A percentile compares a stretch with the other conserved stretches of the same genome.
Conservation (phyloP, 2,888 invertebrate species). For the Callinectes sapidus region DNA sequence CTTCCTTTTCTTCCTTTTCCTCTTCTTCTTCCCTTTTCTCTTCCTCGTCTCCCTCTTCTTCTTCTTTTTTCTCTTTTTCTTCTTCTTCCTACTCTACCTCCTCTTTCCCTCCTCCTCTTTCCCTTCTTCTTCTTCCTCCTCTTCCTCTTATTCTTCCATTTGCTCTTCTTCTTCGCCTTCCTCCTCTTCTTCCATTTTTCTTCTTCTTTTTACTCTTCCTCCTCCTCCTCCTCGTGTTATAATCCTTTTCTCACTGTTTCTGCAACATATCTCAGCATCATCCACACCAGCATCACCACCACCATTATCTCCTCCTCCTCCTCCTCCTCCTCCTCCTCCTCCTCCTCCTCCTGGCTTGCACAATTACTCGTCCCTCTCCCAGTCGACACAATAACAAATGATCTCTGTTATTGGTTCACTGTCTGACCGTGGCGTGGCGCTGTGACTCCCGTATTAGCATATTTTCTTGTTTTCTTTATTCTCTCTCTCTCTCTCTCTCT, state of each 20-base stretch:
- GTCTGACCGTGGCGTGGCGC: background rate
- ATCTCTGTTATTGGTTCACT: background rate
- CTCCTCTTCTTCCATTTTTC: background rate
- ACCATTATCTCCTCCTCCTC: background rate
- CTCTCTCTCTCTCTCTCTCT: slow-evolving; percentile 21
- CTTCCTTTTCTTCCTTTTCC: background rate
- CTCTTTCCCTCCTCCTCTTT: background rate
- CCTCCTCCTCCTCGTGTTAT: background rate
- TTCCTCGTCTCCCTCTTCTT: background rate
- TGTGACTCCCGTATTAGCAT: background rate
- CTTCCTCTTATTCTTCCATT: background rate
- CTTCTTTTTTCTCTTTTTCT: background rate
- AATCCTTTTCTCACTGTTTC: too few relatives aligned
- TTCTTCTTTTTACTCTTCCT: background rate
- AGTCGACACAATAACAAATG: slow-evolving; percentile 11
- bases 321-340: slow-evolving; percentile 6
- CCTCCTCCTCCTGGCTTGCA: background rate
- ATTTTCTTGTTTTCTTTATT: background rate
- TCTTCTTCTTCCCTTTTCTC: background rate
- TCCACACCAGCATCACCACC: too few relatives aligned
- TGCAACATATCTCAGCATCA: too few relatives aligned
- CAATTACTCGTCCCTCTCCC: background rate
- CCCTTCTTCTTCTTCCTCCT: background rate
- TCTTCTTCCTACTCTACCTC: background rate
- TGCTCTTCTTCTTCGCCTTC: background rate